Base-by-base conservation (phyloP, 2,888 invertebrate species). In the Resseliella maxima region DNA sequence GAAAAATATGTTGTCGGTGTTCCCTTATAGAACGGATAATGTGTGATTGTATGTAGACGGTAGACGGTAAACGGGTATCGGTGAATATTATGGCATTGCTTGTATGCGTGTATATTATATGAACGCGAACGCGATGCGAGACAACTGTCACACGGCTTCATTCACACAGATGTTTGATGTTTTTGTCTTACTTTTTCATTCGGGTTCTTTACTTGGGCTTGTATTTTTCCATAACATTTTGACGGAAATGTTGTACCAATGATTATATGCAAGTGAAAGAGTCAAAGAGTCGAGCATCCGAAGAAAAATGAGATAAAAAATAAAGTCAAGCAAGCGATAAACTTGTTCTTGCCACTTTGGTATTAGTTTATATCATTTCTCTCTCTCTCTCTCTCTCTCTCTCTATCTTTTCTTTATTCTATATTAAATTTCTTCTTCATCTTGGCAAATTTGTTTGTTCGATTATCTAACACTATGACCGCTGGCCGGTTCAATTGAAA, bases 1-100 rank as follows among this genome's bases (percentile, higher is more conserved):
- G 59, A 35, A 72, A 72, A 31, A 72, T 12, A 72, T 72, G 72
- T 72, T 72, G 72, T 72, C 72, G 72, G 72, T 72, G 72, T 72
- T 72, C 31, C 72, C 72, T 50, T 41, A 41, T 6, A 72, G 31
- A 72, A 15, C 18, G 31, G 27, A 18, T 72, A 15, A 15, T 27
- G 5, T 35, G 72, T 15, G 10, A 31, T 5, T 72, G 12, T 72
- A 31, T 72, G 31, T 72, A 35, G 3, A 15, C 24, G 59, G n/a
- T 6, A 31, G 59, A 24, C 3, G n/a, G 59, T 59, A 59, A 24
- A 12, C 3, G 27, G 2, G 59, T 24, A 3, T 50, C 18, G 46
- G 8, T 18, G 41, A 8, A 5, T 8, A 12, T 41, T 12, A 8
- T 41, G 12, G 41, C 41, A 41, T 8, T 41, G 41, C 12, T 12